phyloP scores from a whole-genome alignment of 2,113 vertebrate genomes.

The Neomonachus schauinslandi region DNA sequence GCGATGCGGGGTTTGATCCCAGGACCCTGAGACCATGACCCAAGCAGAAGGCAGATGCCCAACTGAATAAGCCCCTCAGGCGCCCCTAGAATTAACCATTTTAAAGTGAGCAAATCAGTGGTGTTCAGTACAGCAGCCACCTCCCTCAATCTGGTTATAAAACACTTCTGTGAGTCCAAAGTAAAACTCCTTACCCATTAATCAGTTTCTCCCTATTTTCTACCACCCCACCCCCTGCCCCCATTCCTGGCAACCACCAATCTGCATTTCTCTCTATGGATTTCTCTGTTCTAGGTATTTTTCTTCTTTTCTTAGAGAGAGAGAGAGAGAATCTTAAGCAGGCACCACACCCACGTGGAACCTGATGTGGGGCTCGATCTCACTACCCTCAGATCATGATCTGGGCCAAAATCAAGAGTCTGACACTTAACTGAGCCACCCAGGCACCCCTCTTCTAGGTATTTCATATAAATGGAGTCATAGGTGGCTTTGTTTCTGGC shows the following conservation, averaged over 20 bases:
- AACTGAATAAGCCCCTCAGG: background rate
- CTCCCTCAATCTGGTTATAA: background rate
- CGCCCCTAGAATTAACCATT: background rate
- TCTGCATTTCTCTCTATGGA: background rate
- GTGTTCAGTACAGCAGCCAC: background rate
- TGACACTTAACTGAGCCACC: background rate
- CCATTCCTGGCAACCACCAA: background rate
- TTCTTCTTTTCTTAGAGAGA: background rate
- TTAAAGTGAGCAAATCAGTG: constrained; percentile 2
- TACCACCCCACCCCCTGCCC: background rate
- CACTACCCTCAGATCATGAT: background rate
- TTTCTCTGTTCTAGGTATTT: constrained; percentile 11
- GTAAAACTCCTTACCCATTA: background rate
- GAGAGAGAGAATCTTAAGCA: background rate
- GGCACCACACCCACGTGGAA: background rate
- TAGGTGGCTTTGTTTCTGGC: background rate
- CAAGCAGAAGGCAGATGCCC: background rate
- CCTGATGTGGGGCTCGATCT: background rate
- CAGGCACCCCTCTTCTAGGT: background rate
- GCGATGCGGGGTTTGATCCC: background rate
- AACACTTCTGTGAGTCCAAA: background rate
- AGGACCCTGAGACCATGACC: background rate
- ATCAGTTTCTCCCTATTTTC: background rate
- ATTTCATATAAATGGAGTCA: background rate
- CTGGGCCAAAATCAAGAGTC: background rate